A percentile compares a stretch with the other conserved stretches of the same genome.
Conservation (phyloP, 2,888 invertebrate genomes). For the Harpalus rufipes region DNA sequence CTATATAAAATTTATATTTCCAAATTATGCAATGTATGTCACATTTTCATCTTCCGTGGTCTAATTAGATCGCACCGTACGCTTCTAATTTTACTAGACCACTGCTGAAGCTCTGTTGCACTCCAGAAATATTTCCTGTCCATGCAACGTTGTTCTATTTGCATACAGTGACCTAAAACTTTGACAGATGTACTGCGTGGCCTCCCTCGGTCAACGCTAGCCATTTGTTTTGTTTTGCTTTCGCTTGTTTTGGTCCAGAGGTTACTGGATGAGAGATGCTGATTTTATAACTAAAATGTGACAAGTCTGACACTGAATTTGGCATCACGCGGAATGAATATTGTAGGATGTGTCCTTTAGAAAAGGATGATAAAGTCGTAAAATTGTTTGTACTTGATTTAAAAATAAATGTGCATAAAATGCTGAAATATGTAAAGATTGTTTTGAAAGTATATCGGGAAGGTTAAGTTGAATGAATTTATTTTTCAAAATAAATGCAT, state of each 20-base stretch:
- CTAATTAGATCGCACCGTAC: neutral
- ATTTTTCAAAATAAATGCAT: too few species aligned
- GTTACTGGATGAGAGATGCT: slow-evolving; percentile 20
- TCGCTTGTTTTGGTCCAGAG: slow-evolving; percentile 44
- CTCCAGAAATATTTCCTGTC: slow-evolving; percentile 26
- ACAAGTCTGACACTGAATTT: slow-evolving; percentile 43
- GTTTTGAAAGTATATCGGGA: too few species aligned
- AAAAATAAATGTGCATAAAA: too few species aligned
- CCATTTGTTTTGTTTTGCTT: slow-evolving; percentile 48
- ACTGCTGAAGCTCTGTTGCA: slow-evolving; percentile 16
- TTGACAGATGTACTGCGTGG: slow-evolving; percentile 51
- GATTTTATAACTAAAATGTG: slow-evolving; percentile 29
- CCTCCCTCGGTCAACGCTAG: slow-evolving; percentile 59
- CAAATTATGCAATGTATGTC: too few species aligned
- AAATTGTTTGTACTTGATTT: neutral
- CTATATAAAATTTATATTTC: too few species aligned
- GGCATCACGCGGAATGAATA: neutral
- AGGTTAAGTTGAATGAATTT: too few species aligned
- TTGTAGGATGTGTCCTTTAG: too few species aligned
- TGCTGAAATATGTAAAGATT: too few species aligned
- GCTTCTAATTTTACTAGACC: slow-evolving; percentile 23
- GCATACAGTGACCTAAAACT: slow-evolving; percentile 59
- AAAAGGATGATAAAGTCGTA: slow-evolving; percentile 4
- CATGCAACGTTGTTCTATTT: slow-evolving; percentile 39
- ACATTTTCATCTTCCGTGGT: neutral